Evolutionary conservation across 2,888 invertebrate genomes (phyloP), one percentile per base, ranked within the genome.

Genomic region (Drosophila atripex): DNA sequence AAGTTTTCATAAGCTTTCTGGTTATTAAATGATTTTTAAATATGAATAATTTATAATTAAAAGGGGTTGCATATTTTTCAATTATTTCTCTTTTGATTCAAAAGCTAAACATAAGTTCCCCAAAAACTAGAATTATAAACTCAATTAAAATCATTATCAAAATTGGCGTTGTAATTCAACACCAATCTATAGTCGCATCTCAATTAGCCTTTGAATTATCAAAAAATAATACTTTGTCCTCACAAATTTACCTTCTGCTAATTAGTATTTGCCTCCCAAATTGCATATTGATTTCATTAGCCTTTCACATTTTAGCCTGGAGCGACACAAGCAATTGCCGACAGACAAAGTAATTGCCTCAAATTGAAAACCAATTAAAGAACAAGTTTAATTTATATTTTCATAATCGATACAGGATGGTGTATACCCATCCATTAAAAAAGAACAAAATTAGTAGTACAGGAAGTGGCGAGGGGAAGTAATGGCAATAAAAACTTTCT

Each of bases 341-440:
- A 61, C 51, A 14, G 51, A 28, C 25, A 45, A 60, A 73, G 54
- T 60, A 75, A 73, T 75, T 73, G 55, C 57, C 16, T 23, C 14
- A 53, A 73, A 58, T 66, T 66, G 52, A 57, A 73, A n/a, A 30
- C 16, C 52, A 76, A 76, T 73, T 52, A 51, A 50, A 39, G 1
- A 6, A 25, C 32, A 56, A 63, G 21, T 47, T 30, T 1, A 55
- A 52, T 45, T 12, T 7, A 35, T 21, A 23, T 16, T 46, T 46
- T 59, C n/a, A 45, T 18, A 59, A 35, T 64, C 50, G 41, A 45
- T 41, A 28, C 8, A 16, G 43, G 18, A 35, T 21, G 32, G 11
- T 11, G 18, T 9, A 28, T 18, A 14, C 18, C 9, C 23, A 21
- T 11, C 41, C 41, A 65, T 25, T 16, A 21, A 64, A 43, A 25